Base-by-base conservation (phyloP, 2,113 vertebrate species). In the Thomomys bottae region DNA sequence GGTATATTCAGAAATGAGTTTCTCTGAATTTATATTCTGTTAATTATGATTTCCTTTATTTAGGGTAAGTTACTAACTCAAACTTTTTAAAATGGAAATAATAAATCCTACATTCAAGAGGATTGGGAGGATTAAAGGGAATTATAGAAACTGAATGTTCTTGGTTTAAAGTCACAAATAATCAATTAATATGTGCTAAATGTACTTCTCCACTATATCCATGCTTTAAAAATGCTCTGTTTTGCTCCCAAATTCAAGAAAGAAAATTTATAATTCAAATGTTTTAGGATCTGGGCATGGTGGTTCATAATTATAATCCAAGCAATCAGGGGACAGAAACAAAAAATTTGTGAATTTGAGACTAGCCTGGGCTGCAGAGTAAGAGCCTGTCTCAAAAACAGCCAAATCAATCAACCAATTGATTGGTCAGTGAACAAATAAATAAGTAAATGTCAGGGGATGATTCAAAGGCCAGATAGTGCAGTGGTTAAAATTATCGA, bases 251-350 rank as follows among this genome's bases (percentile, higher is more conserved):
- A 88, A 18, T 63, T 85, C n/a, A 76, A 49, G 80, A 91, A 86
- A 42, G 32, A 85, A 94, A 87, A 76, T 76, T 26, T 85, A 76
- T 54, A 54, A 75, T 71, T 68, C 72, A 68, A 86, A 90, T 34
- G 2, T 84, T 91, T 23, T 45, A 71, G 68, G 59, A 61, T 21
- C 8, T 24, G 23, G 59, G 23, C 24, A 61, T 61, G 23, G 59
- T 61, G 59, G 59, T 24, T 24, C 24, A 26, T 6, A 8, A 4
- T 26, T 61, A 26, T 6, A 61, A 24, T 26, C 59, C 20, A 21
- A 61, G 59, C 59, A 61, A 21, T 24, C 8, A 23, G 23, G 59
- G 24, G 21, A 61, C 21, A 24, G 59, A 61, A 61, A 6, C 24
- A 61, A 26, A 23, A 61, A 26, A 26, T 24, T 21, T 26, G 24